Conservation (phyloP, 2,113 vertebrate species). For the Phalacrocorax aristotelis region DNA sequence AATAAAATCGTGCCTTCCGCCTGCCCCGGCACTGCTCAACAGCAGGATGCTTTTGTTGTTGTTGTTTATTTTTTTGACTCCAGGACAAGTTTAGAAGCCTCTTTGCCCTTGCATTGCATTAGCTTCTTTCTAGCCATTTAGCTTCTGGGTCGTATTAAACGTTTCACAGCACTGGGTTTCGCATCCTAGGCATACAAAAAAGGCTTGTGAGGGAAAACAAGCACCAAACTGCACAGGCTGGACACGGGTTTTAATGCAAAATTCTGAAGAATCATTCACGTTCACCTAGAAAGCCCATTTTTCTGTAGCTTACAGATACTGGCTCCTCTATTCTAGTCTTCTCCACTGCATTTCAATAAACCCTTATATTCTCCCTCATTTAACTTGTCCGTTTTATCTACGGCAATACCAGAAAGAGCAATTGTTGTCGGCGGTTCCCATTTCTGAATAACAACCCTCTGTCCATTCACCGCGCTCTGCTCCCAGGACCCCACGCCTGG, state of each 20-base stretch:
- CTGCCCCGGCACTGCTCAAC: rapidly evolving
- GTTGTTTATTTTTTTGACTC: not conserved
- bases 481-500: rapidly evolving
- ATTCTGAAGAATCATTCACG: not conserved
- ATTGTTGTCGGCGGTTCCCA: rapidly evolving
- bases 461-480: not conserved
- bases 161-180: not conserved
- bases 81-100: not conserved
- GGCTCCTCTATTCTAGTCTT: not conserved
- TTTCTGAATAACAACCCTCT: not conserved
- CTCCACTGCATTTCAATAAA: not conserved
- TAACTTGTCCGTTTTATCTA: not conserved
- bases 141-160: no score
- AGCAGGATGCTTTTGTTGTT: rapidly evolving
- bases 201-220: not conserved
- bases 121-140: not conserved
- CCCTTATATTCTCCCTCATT: not conserved
- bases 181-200: not conserved
- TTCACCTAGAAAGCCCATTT: not conserved
- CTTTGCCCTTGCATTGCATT: not conserved
- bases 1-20: not conserved
- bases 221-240: rapidly evolving
- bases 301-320: not conserved
- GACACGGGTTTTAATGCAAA: not conserved
- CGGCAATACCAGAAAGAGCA: not conserved